Evolutionary conservation across 1,140 invertebrate species (phyloP).

Genomic region (Onthophagus taurus): DNA sequence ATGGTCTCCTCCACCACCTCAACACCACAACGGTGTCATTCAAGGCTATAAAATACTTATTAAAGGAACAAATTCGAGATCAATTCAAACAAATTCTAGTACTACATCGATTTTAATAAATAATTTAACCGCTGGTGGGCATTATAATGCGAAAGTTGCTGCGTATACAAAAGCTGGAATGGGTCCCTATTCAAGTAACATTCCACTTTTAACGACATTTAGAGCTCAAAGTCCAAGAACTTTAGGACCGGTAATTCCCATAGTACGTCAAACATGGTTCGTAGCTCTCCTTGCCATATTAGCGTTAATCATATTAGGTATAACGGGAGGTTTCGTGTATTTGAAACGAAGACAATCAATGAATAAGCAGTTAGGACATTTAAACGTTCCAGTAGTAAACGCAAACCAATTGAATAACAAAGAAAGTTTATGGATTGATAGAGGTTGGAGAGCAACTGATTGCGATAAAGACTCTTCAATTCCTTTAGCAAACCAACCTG

Average conservation of each 20-base stretch:
- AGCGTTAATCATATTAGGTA: conserved; percentile 54
- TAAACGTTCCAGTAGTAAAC: conserved; percentile 55
- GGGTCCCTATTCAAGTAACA: conserved; percentile 57
- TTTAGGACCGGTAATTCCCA: conserved; percentile 37
- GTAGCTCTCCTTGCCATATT: conserved; percentile 60
- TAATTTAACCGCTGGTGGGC: conserved; percentile 59
- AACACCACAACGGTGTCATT: conserved; percentile 72
- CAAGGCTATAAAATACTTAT: conserved; percentile 67
- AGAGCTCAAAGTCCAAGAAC: conserved; percentile 34
- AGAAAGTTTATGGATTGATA: conserved; percentile 65
- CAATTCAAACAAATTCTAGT: conserved; percentile 55
- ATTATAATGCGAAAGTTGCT: conserved; percentile 64
- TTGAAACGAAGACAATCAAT: conserved; percentile 50
- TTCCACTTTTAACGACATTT: conserved; percentile 34
- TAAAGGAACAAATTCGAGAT: conserved; percentile 25
- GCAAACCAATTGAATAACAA: conserved; percentile 57
- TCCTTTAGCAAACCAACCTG: conserved; percentile 34
- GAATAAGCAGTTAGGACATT: conserved; percentile 52
- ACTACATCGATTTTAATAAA: conserved; percentile 61
- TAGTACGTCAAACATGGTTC: conserved; percentile 66
- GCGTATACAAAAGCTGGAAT: conserved; percentile 60
- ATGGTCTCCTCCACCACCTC: conserved; percentile 70
- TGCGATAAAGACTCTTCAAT: conserved; percentile 52
- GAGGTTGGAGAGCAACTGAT: conserved; percentile 59
- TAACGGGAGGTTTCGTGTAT: conserved; percentile 53